Base-by-base conservation (phyloP, 1,140 invertebrate species). In the Panagrolaimus sp. region DNA sequence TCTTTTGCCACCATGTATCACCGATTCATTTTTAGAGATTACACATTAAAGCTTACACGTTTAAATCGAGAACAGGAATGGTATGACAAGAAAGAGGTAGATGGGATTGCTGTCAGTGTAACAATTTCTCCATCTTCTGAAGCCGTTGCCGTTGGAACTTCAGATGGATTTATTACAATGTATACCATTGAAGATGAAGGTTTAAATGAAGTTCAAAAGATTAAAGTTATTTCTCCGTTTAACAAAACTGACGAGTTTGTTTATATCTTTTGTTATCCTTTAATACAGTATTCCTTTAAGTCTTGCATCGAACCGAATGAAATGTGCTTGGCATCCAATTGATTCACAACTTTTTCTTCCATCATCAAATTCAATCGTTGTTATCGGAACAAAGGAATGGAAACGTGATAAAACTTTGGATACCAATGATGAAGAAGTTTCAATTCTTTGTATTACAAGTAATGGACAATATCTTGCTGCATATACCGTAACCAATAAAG, bases 381-480 rank as follows among this genome's bases (percentile, higher is more conserved):
- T 58, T 21, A 28, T 58, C 3, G 21, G 21, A 1, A 58, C 52
- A 10, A 26, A 21, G 9, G 52, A 58, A 12, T 58, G 52, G 52
- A 58, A 21, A n/a, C 14, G 12, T 4, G 52, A 58, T 12, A 21
- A 17, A 21, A 58, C 14, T 12, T 26, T 58, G 7, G 32, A 38
- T 17, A 28, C 52, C 1, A 58, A 58, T 21, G 52, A 21, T 10
- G 28, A 21, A 21, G n/a, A 58, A 21, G 21, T 58, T 21, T 5
- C 52, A 21, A 12, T 1, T 58, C 17, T 58, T 21, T 12, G 21
- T 12, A 10, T 58, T 58, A 26, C 52, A 26, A 21, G 21, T 10
- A 58, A 58, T n/a, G 28, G 52, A 21, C 52, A 28, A n/a, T 28
- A 58, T 58, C 52, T 58, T 28, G 52, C 52, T n/a, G 52, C 52